A percentile compares a stretch with the other conserved stretches of the same genome.
These are phyloP conservation scores for Heliconius erato DNA, from an alignment of 2,888 invertebrate genomes.

Conservation along the genomic window DNA sequence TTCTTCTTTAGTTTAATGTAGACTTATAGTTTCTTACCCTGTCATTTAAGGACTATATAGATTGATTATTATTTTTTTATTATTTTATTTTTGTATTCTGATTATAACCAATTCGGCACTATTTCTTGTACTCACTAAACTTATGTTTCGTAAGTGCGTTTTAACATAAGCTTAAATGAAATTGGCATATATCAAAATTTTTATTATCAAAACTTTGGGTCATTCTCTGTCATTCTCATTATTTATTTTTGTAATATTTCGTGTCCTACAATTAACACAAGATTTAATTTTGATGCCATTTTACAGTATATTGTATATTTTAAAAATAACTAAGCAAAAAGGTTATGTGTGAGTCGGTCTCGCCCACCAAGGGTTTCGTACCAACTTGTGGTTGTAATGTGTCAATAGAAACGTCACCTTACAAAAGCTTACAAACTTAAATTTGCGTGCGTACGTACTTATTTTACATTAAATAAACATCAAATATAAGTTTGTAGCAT, in stretches of 20 bases:
- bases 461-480: no score
- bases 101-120: conserved; percentile 62
- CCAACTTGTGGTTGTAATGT: no score
- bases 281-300: neutral
- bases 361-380: no score
- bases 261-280: neutral
- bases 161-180: conserved; percentile 55
- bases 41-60: conserved; percentile 50
- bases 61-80: conserved; percentile 35
- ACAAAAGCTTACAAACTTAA: no score
- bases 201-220: conserved; percentile 51
- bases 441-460: no score
- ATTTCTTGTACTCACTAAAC: conserved; percentile 64
- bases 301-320: neutral
- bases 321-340: neutral
- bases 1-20: conserved; percentile 46
- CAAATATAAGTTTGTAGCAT: no score
- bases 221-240: conserved; percentile 67
- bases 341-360: no score
- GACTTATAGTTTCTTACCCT: conserved; percentile 49
- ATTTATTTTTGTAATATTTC: neutral
- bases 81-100: conserved; percentile 69
- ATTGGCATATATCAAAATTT: conserved; percentile 67
- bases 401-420: no score
- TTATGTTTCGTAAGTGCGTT: conserved; percentile 53